A percentile compares a stretch with the other conserved stretches of the same genome.
phyloP scores from a whole-genome alignment of 2,797 vertebrate genomes.

The Falco naumanni region DNA sequence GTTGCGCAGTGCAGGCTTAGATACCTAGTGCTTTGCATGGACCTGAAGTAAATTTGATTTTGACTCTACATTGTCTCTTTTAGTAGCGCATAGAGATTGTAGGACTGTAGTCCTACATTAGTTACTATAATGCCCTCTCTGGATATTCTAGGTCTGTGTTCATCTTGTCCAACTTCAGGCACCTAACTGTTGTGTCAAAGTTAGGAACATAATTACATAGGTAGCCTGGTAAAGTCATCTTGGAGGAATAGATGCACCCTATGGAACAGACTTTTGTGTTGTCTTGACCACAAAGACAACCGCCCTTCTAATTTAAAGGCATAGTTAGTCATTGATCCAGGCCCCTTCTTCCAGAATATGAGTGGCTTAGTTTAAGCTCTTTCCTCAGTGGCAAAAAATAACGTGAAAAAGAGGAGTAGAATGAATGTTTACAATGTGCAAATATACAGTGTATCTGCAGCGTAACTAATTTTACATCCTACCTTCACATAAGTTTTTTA shows the following conservation, averaged over 20 bases:
- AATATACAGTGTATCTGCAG: neutral
- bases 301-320: neutral
- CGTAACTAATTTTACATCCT: neutral
- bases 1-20: neutral
- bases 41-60: neutral
- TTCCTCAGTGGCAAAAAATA: neutral
- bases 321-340: neutral
- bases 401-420: neutral
- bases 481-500: neutral
- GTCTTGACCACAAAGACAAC: neutral
- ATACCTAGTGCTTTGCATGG: neutral
- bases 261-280: neutral
- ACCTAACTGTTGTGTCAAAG: neutral
- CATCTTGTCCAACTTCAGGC: neutral
- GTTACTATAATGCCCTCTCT: neutral
- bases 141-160: neutral
- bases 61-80: neutral
- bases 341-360: neutral
- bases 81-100: neutral
- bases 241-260: neutral
- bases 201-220: neutral
- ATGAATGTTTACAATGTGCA: neutral
- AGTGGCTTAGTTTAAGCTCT: neutral
- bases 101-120: neutral
- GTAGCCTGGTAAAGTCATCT: neutral